Evolutionary conservation across 2,797 vertebrate species (phyloP).

Genomic region (Myripristis murdjan): DNA sequence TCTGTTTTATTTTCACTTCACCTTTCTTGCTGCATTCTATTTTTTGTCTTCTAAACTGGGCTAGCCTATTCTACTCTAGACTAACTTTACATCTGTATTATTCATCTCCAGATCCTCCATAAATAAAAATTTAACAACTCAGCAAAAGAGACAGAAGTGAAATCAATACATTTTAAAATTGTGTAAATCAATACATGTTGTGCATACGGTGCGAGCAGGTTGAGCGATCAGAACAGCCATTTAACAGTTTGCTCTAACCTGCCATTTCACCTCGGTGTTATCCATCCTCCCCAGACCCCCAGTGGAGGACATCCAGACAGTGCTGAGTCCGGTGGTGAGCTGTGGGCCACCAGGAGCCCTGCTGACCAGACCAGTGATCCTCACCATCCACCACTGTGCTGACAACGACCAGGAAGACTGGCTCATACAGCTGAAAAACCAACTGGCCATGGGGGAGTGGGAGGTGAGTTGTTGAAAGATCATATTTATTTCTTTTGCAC

Average conservation of each 20-base stretch:
- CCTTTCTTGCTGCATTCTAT: too few species aligned
- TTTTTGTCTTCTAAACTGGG: too few species aligned
- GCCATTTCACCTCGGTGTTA: conserved; percentile 43
- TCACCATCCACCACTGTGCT: conserved; percentile 95
- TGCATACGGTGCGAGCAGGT: conserved; percentile 1
- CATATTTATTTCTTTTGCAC: too few species aligned
- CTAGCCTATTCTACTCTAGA: too few species aligned
- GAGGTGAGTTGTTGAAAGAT: conserved; percentile 88
- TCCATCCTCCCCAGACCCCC: conserved; percentile 85
- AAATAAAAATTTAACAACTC: conserved; percentile 20
- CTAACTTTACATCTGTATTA: conserved; percentile 1
- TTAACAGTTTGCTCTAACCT: conserved; percentile 15
- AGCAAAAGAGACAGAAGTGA: conserved; percentile 2
- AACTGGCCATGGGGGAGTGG: conserved; percentile 91
- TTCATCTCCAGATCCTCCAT: conserved; percentile 4
- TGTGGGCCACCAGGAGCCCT: conserved; percentile 94
- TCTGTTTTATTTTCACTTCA: background rate
- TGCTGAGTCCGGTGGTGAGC: conserved; percentile 94
- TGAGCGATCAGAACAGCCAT: background rate
- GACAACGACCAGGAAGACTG: conserved; percentile 92
- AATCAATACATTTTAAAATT: conserved; percentile 38
- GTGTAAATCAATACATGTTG: conserved; percentile 15
- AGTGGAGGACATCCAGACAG: conserved; percentile 92
- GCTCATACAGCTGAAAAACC: conserved; percentile 95
- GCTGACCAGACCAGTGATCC: conserved; percentile 92